A percentile compares a stretch with the other conserved stretches of the same genome.
phyloP scores from a whole-genome alignment of 2,888 invertebrate species.

The Mythimna ferrago region DNA sequence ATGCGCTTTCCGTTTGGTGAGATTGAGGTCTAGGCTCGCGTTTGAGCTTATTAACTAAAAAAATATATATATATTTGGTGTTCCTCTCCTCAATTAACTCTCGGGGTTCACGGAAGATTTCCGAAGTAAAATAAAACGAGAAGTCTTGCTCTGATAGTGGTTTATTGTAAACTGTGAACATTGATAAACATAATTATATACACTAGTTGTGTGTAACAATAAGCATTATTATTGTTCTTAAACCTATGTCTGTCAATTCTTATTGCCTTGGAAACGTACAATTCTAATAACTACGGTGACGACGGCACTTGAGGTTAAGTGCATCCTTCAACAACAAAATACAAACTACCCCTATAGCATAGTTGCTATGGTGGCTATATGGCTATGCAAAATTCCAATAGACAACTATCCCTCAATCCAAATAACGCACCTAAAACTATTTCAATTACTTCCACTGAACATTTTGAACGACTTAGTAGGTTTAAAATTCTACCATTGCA shows the following conservation, averaged over 20 bases:
- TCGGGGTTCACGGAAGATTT: too few relatives aligned
- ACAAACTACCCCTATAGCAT: neutral
- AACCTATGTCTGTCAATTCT: neutral
- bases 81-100: too few relatives aligned
- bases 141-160: neutral
- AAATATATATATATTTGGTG: too few relatives aligned
- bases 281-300: neutral
- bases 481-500: neutral
- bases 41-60: too few relatives aligned
- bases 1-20: too few relatives aligned
- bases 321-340: neutral
- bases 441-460: neutral
- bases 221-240: neutral
- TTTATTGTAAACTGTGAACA: neutral
- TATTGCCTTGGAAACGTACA: neutral
- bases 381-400: too few relatives aligned
- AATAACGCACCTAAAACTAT: too few relatives aligned
- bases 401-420: too few relatives aligned
- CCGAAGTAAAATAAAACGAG: neutral
- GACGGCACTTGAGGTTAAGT: neutral
- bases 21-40: too few relatives aligned
- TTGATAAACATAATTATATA: too few relatives aligned
- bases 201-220: too few relatives aligned
- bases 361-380: too few relatives aligned
- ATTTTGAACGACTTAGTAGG: neutral